These are phyloP conservation scores for Chiridota heheva DNA, from an alignment of 35 echinoderm and acorn worm species.

Conservation along the genomic window DNA sequence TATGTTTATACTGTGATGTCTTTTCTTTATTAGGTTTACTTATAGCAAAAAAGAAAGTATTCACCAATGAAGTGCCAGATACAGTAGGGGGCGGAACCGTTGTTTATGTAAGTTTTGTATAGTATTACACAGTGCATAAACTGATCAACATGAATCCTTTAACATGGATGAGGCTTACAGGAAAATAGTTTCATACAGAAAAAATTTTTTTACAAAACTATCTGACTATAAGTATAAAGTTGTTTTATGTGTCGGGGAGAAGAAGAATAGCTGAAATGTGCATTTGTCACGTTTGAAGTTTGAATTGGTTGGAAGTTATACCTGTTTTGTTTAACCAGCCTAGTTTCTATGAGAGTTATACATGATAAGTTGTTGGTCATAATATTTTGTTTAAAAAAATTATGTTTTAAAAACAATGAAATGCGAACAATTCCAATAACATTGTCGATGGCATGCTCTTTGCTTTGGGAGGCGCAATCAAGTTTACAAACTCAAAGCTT, in stretches of 20 bases:
- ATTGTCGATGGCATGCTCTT: not conserved
- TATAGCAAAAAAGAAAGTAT: constrained; percentile 90
- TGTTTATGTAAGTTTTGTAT: constrained; percentile 91
- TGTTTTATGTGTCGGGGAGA: too few species aligned
- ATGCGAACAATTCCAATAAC: not conserved
- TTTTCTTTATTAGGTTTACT: constrained; percentile 61
- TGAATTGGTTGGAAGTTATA: too few species aligned
- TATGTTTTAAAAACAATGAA: not conserved
- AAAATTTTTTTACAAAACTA: too few species aligned
- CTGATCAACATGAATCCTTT: not conserved
- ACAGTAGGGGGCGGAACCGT: constrained; percentile 88
- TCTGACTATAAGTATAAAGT: too few species aligned
- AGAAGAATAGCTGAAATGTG: too few species aligned
- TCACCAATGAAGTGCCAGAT: constrained; percentile 79
- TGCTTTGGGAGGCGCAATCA: not conserved
- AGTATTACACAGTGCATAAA: too few species aligned
- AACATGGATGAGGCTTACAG: not conserved
- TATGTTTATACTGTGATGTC: not conserved
- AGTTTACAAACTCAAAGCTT: not conserved
- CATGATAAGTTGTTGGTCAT: too few species aligned
- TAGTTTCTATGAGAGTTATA: too few species aligned
- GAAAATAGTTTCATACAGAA: too few species aligned
- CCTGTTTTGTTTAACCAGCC: too few species aligned
- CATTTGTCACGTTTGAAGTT: too few species aligned
- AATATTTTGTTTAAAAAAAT: too few species aligned